Conservation (phyloP, 2,113 vertebrate species). For the Dolichallabes microphthalmus region DNA sequence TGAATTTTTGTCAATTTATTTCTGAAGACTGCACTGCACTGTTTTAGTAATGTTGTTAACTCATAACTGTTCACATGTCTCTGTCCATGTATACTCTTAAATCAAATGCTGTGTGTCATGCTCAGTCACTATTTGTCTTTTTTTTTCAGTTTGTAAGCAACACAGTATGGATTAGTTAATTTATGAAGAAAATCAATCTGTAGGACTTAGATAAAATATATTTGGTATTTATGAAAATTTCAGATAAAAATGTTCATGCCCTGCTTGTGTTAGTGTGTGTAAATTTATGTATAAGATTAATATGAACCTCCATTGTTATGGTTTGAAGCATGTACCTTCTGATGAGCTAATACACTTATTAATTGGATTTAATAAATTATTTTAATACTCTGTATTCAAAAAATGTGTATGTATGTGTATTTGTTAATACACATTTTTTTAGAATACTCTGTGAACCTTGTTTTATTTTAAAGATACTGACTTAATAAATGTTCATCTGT, state of each 20-base stretch:
- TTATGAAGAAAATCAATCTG: neutral
- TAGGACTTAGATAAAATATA: neutral
- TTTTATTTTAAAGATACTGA: too few relatives aligned
- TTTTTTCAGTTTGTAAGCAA: neutral
- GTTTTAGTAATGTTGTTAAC: neutral
- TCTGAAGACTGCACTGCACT: neutral
- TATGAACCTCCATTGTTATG: neutral
- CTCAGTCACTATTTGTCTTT: neutral
- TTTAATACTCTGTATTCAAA: too few relatives aligned
- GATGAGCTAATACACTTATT: neutral
- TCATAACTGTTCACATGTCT: neutral
- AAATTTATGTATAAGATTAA: neutral
- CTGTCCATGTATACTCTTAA: slow-evolving; percentile 1
- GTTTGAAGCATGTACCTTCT: neutral
- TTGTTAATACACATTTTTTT: too few relatives aligned
- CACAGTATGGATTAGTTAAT: neutral
- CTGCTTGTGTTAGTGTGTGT: neutral
- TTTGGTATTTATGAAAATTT: neutral
- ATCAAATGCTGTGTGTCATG: neutral
- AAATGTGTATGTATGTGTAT: too few relatives aligned
- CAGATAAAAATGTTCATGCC: neutral
- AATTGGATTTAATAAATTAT: neutral
- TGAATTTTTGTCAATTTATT: neutral
- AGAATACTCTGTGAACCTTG: too few relatives aligned
- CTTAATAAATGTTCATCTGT: too few relatives aligned